A percentile compares a stretch with the other conserved stretches of the same genome.
phyloP scores from a whole-genome alignment of 2,888 invertebrate species.

The Drosophila setosimentum region DNA sequence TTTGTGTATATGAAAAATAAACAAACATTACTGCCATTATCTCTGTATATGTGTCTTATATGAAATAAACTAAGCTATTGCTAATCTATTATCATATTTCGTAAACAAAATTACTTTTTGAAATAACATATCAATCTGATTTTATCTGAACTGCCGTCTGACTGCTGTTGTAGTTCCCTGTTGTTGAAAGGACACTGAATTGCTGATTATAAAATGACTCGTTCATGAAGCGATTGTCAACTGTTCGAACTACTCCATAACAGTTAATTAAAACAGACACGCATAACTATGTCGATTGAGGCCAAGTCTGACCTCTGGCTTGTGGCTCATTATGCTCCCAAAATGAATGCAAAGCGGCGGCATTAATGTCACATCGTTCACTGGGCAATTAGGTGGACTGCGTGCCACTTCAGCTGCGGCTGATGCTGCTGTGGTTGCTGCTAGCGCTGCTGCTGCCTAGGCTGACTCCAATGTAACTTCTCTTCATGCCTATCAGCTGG shows the following conservation, averaged over 20 bases:
- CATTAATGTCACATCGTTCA: constrained; percentile 70
- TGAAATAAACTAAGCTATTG: no score
- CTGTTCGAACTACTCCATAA: constrained; percentile 4
- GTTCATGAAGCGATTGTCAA: not conserved
- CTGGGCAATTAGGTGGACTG: constrained; percentile 56
- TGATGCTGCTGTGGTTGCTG: constrained; percentile 28
- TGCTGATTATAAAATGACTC: not conserved
- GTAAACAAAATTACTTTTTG: not conserved
- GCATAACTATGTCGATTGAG: constrained; percentile 31
- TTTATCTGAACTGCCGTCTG: not conserved
- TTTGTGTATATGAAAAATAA: no score
- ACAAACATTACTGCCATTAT: not conserved
- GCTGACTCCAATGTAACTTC: constrained; percentile 10
- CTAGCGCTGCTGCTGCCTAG: not conserved
- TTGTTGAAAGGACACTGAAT: not conserved
- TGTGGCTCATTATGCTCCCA: constrained; percentile 69
- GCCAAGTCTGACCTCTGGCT: constrained; percentile 46
- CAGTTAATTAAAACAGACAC: constrained; percentile 9
- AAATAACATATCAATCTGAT: not conserved
- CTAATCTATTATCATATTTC: not conserved
- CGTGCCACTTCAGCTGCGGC: constrained; percentile 46
- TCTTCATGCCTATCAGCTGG: constrained; percentile 60
- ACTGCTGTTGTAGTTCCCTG: not conserved
- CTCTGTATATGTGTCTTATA: no score
- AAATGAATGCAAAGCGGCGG: constrained; percentile 80